Evolutionary conservation across 2,888 invertebrate species (phyloP).

Genomic region (Tromatobia lineatoria): DNA sequence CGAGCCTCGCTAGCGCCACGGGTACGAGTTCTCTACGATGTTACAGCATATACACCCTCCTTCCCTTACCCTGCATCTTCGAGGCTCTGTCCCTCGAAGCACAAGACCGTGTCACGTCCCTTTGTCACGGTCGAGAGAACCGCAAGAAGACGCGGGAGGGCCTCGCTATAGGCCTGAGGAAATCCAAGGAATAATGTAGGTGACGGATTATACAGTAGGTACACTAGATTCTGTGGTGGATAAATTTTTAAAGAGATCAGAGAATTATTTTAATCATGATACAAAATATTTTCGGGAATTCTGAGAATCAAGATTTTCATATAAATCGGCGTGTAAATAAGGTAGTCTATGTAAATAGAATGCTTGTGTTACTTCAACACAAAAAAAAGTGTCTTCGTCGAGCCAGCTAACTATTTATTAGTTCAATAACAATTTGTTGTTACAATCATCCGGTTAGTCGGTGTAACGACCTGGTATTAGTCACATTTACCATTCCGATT

Average conservation of each 20-base stretch:
- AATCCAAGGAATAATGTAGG: constrained; percentile 17
- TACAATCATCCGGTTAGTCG: no score
- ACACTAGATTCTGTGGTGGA: neutral
- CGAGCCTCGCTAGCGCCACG: constrained; percentile 62
- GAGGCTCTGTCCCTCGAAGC: constrained; percentile 30
- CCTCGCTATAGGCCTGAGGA: neutral
- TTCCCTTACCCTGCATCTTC: constrained; percentile 28
- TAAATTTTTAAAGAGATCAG: neutral
- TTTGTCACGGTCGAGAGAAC: constrained; percentile 47
- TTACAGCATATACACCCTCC: constrained; percentile 18
- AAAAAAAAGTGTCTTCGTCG: no score
- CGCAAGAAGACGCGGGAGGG: constrained; percentile 33
- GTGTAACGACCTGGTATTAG: no score
- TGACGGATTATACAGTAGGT: neutral
- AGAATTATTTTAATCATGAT: neutral
- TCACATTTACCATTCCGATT: no score
- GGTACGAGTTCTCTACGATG: constrained; percentile 55
- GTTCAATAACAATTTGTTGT: no score
- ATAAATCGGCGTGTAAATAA: neutral
- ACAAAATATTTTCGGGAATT: neutral
- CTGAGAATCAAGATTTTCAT: neutral
- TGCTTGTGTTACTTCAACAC: no score
- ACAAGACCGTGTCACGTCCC: constrained; percentile 49
- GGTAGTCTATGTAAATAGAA: no score
- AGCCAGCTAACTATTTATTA: no score